Percentiles rank a stretch among this genome's conserved stretches.
Conservation (phyloP, 2,113 vertebrate genomes). For the Tragelaphus imberbis region DNA sequence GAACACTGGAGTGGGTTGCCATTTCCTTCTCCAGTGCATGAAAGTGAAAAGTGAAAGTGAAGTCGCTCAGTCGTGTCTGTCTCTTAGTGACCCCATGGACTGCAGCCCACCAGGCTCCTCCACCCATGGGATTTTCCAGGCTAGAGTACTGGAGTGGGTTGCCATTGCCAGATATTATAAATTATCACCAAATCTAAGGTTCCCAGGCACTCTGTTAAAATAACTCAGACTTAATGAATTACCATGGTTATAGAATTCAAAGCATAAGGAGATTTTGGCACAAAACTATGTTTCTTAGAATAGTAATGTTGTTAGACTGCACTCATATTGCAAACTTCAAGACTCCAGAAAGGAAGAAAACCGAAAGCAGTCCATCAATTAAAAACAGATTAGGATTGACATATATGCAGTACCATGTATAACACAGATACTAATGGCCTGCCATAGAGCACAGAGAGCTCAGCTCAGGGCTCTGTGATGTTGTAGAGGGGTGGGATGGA, state of each 20-base stretch:
- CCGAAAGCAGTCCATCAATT: background rate
- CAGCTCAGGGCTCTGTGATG: background rate
- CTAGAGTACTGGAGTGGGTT: no score
- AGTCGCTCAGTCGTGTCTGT: no score
- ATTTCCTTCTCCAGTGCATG: no score
- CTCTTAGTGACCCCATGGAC: no score
- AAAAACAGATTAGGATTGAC: background rate
- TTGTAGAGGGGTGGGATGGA: background rate
- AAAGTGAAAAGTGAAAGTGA: no score
- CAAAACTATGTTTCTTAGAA: conserved; percentile 20
- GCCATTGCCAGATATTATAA: background rate
- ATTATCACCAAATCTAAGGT: conserved; percentile 19
- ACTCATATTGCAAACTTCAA: background rate
- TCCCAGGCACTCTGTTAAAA: conserved; percentile 19
- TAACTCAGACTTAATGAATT: conserved; percentile 36
- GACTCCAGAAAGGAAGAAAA: conserved; percentile 7
- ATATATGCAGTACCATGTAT: background rate
- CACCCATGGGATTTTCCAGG: no score
- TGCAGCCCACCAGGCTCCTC: no score
- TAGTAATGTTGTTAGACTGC: background rate
- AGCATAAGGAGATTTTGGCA: background rate
- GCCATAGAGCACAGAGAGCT: background rate
- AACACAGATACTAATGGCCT: background rate
- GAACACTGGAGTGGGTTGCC: no score
- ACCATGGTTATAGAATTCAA: conserved; percentile 6